Evolutionary conservation across 2,113 vertebrate species (phyloP).

Genomic region (Azemiops feae): DNA sequence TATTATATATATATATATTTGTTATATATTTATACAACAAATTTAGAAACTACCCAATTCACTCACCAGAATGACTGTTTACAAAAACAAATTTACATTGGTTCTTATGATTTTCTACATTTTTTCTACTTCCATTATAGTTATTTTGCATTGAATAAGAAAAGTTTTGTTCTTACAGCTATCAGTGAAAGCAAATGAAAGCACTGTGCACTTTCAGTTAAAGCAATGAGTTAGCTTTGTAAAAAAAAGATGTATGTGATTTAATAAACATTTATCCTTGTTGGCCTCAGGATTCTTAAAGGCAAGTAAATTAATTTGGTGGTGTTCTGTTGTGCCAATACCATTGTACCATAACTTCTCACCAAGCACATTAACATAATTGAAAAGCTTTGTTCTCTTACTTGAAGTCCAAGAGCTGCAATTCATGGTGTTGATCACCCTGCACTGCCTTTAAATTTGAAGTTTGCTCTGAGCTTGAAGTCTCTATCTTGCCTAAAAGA

Average conservation of each 20-base stretch:
- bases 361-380: constrained; percentile 47
- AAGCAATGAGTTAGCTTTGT: not conserved
- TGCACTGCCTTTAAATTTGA: constrained; percentile 67
- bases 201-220: not conserved
- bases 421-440: constrained; percentile 69
- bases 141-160: constrained; percentile 2
- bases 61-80: not conserved
- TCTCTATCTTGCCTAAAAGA: constrained; percentile 74
- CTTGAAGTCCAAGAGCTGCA: constrained; percentile 79
- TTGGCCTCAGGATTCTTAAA: constrained; percentile 31
- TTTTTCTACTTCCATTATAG: not conserved
- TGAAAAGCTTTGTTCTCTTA: constrained; percentile 66
- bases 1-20: not conserved
- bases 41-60: not conserved
- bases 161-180: not conserved
- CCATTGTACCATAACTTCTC: constrained; percentile 27
- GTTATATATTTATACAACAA: not conserved
- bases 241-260: not conserved
- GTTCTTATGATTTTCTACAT: not conserved
- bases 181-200: not conserved
- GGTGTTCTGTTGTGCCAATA: constrained; percentile 41
- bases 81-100: not conserved
- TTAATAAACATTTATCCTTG: not conserved
- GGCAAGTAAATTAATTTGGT: constrained; percentile 36
- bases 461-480: constrained; percentile 63